Evolutionary conservation across 2,113 vertebrate species (phyloP).

Genomic region (Nyctibius bracteatus): DNA sequence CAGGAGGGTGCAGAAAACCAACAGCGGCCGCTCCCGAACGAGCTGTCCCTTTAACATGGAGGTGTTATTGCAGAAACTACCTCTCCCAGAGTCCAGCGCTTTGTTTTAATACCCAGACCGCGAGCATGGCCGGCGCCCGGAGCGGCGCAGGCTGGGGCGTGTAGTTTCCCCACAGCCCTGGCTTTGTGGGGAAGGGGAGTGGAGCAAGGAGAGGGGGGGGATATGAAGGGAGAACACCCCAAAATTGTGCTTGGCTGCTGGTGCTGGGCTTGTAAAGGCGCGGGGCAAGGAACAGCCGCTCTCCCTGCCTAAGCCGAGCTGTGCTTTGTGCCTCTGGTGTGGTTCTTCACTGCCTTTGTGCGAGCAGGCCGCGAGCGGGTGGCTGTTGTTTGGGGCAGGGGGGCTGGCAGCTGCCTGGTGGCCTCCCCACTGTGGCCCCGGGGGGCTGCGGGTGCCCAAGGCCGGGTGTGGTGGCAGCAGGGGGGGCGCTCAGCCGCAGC

Average conservation of each 20-base stretch:
- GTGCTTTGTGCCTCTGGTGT: background rate
- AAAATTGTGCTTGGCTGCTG: accelerated
- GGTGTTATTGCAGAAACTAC: background rate
- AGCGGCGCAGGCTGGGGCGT: background rate
- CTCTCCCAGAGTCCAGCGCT: background rate
- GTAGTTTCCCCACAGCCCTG: background rate
- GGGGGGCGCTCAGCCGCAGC: background rate
- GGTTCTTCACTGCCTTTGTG: background rate
- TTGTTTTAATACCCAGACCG: background rate
- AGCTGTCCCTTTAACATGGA: slow-evolving; percentile 38
- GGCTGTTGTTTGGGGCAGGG: background rate
- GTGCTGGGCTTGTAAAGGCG: background rate
- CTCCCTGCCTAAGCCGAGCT: no score
- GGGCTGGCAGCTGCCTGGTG: background rate
- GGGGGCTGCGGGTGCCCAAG: background rate
- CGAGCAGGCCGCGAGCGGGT: accelerated
- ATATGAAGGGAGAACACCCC: background rate
- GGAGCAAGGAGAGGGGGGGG: no score
- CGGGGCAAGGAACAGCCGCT: background rate
- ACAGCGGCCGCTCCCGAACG: accelerated
- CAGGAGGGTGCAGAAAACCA: background rate
- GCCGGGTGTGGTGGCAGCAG: background rate
- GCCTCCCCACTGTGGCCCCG: background rate
- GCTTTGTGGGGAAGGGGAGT: accelerated
- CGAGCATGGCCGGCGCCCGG: background rate